Percentiles rank a stretch among this genome's conserved stretches.
Evolutionary conservation across 2,797 vertebrate species (phyloP).

Genomic region (Antennarius maculatus): DNA sequence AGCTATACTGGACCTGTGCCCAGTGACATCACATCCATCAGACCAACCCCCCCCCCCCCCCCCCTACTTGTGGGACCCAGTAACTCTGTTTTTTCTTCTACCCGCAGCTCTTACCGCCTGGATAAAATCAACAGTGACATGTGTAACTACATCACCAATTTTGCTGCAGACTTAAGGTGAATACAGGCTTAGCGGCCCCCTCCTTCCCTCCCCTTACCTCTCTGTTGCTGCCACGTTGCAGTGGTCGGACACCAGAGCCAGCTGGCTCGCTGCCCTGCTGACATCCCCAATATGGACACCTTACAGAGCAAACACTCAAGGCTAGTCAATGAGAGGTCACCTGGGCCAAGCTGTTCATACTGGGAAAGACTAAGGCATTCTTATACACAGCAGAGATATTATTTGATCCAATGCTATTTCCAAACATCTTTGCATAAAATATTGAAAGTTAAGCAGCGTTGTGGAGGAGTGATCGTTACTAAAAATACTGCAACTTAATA

Average conservation of each 20-base stretch:
- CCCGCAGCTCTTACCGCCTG: conserved; percentile 85
- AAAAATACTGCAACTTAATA: not conserved
- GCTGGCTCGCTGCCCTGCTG: conserved; percentile 68
- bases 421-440: not conserved
- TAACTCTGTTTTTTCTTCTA: conserved; percentile 81
- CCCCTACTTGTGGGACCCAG: conserved; percentile 55
- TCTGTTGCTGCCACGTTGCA: conserved; percentile 64
- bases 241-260: conserved; percentile 60
- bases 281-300: conserved; percentile 62
- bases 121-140: conserved; percentile 87
- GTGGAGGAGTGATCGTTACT: no score
- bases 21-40: conserved; percentile 57
- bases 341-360: conserved; percentile 48
- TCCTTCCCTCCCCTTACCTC: conserved; percentile 37
- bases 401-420: not conserved
- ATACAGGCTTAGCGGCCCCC: conserved; percentile 61
- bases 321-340: conserved; percentile 68
- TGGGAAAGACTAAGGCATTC: conserved; percentile 32
- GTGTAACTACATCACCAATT: conserved; percentile 89
- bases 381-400: not conserved
- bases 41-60: conserved; percentile 29
- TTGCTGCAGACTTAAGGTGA: conserved; percentile 87
- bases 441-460: not conserved
- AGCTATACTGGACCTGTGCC: conserved; percentile 38
- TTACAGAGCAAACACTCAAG: conserved; percentile 60